These are phyloP conservation scores for Nomada ferruginata DNA, from an alignment of 2,888 invertebrate genomes.

Conservation along the genomic window DNA sequence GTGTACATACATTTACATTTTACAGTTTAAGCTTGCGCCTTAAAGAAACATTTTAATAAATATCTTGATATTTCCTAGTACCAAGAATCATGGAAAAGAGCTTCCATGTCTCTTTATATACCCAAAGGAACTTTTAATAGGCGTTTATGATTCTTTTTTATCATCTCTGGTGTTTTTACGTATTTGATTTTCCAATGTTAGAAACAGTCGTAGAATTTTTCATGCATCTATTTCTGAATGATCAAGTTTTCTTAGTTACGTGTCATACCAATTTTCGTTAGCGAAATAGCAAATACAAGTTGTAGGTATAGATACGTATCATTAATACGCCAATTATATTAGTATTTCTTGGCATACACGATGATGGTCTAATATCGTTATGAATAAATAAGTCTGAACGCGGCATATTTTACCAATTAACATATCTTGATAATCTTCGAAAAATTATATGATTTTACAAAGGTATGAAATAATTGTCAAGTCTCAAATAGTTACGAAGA, in stretches of 20 bases:
- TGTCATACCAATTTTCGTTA: slow-evolving; percentile 48
- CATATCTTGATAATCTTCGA: neutral
- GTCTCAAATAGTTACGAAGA: neutral
- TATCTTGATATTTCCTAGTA: slow-evolving; percentile 55
- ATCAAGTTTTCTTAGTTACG: slow-evolving; percentile 11
- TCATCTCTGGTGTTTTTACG: slow-evolving; percentile 12
- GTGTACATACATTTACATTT: slow-evolving; percentile 63
- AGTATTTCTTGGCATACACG: slow-evolving; percentile 17
- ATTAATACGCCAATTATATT: slow-evolving; percentile 18
- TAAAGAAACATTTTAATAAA: slow-evolving; percentile 37
- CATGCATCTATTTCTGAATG: slow-evolving; percentile 10
- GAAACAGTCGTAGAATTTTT: slow-evolving; percentile 27
- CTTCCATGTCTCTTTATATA: slow-evolving; percentile 45
- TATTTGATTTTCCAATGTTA: slow-evolving; percentile 18
- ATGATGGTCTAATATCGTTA: slow-evolving; percentile 5
- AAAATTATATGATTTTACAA: neutral
- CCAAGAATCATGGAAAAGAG: slow-evolving; percentile 56
- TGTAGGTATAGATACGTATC: slow-evolving; percentile 16
- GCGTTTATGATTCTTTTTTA: slow-evolving; percentile 23
- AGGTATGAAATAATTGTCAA: neutral
- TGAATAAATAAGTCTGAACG: slow-evolving; percentile 7
- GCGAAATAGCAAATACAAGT: slow-evolving; percentile 3
- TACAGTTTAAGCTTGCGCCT: slow-evolving; percentile 30
- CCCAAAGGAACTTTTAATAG: slow-evolving; percentile 46
- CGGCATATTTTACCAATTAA: neutral